Evolutionary conservation across 2,797 vertebrate species (phyloP).

Genomic region (Urocyon cinereoargenteus): DNA sequence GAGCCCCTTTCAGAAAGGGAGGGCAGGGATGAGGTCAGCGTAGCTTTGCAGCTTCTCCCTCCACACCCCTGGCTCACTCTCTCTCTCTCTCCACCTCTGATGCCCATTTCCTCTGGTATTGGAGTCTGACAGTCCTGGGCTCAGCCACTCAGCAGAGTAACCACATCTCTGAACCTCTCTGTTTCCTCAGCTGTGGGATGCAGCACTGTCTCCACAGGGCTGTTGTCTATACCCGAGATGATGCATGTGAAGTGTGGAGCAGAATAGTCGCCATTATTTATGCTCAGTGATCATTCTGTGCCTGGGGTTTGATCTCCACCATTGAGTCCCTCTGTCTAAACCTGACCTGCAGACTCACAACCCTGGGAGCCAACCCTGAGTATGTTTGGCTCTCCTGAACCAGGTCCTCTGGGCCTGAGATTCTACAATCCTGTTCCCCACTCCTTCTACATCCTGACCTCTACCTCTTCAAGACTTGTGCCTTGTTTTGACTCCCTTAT

Average conservation of each 20-base stretch:
- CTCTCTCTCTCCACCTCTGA: background rate
- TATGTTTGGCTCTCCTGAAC: background rate
- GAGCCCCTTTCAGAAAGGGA: background rate
- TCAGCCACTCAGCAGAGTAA: background rate
- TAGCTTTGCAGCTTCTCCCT: background rate
- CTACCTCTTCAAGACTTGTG: background rate
- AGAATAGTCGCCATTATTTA: background rate
- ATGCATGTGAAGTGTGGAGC: fast-evolving
- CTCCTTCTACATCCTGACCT: background rate
- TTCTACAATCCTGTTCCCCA: background rate
- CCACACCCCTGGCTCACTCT: background rate
- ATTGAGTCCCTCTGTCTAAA: background rate
- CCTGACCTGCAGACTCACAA: background rate
- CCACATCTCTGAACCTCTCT: background rate
- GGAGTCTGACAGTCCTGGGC: background rate
- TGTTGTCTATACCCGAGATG: fast-evolving
- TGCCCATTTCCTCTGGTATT: background rate
- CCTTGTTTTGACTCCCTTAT: background rate
- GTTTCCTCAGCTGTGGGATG: background rate
- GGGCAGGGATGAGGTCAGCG: background rate
- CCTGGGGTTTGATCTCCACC: background rate
- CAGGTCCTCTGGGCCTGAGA: background rate
- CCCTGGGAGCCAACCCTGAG: background rate
- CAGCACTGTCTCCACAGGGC: too few relatives aligned
- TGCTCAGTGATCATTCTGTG: background rate